Evolutionary conservation across 2,113 vertebrate genomes (phyloP).

Genomic region (Redunca redunca): DNA sequence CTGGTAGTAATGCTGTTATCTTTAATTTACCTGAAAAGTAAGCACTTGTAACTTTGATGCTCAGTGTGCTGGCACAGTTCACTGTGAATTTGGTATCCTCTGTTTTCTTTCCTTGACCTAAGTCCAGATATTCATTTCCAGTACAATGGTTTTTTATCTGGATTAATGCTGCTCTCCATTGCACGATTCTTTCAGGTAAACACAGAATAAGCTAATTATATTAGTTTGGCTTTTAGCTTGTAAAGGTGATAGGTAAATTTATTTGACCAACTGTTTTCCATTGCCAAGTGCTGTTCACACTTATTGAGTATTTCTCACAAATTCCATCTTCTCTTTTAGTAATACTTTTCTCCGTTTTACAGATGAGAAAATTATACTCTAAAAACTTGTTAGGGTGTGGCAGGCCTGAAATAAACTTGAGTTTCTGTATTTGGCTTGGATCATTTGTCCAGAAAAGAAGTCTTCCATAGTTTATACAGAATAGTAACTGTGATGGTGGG

Average conservation of each 20-base stretch:
- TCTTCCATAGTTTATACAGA: background rate
- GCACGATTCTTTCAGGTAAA: conserved; percentile 93
- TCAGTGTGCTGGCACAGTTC: background rate
- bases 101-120: conserved; percentile 71
- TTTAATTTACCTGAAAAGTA: conserved; percentile 15
- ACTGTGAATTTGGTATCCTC: conserved; percentile 3
- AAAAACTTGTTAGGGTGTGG: background rate
- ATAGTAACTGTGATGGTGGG: background rate
- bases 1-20: background rate
- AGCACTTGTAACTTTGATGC: background rate
- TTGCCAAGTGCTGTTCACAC: background rate
- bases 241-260: conserved; percentile 21
- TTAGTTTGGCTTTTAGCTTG: background rate
- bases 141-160: conserved; percentile 97
- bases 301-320: conserved; percentile 6
- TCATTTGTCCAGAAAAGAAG: background rate
- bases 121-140: conserved; percentile 95
- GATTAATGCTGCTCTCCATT: conserved; percentile 93
- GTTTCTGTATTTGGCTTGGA: background rate
- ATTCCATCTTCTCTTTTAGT: conserved; percentile 13
- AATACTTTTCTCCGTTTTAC: conserved; percentile 19
- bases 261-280: background rate
- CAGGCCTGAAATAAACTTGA: conserved; percentile 4
- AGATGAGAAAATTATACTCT: background rate
- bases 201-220: background rate